Conservation (phyloP, 2,888 invertebrate genomes). For the Tinea trinotella region DNA sequence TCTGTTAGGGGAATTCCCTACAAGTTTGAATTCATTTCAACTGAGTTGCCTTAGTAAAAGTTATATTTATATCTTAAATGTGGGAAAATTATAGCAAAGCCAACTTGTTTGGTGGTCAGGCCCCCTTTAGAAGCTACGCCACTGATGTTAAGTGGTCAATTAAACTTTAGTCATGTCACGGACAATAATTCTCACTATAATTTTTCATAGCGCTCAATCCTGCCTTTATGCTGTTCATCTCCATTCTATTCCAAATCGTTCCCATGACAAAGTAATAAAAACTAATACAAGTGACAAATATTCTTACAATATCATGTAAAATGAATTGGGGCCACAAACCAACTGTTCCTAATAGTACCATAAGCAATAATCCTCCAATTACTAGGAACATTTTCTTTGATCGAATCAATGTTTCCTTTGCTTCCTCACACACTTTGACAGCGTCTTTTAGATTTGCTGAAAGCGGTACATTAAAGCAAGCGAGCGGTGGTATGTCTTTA, state of each 20-base stretch:
- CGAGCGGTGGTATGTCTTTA: constrained; percentile 26
- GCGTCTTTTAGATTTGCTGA: constrained; percentile 68
- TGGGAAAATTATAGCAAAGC: no score
- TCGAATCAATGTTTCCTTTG: constrained; percentile 58
- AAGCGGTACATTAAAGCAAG: constrained; percentile 22
- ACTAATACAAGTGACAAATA: constrained; percentile 75
- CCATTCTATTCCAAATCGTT: constrained; percentile 86
- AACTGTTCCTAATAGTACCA: constrained; percentile 66
- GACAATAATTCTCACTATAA: not conserved
- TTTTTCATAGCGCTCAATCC: constrained; percentile 80
- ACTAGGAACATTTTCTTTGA: constrained; percentile 69
- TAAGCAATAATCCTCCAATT: constrained; percentile 58
- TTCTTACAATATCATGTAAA: constrained; percentile 70
- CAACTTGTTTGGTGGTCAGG: no score
- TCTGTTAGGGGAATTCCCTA: no score
- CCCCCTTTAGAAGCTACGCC: no score
- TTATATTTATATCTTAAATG: no score
- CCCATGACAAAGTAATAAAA: constrained; percentile 84
- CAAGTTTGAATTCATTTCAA: no score
- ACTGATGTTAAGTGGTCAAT: no score
- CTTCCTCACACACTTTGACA: constrained; percentile 72
- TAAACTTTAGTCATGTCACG: no score
- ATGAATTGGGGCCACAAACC: constrained; percentile 60
- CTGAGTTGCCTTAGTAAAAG: no score
- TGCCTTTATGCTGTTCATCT: constrained; percentile 83